These are phyloP conservation scores for Lasioglossum baleicum DNA, from an alignment of 1,140 invertebrate genomes.

Conservation along the genomic window DNA sequence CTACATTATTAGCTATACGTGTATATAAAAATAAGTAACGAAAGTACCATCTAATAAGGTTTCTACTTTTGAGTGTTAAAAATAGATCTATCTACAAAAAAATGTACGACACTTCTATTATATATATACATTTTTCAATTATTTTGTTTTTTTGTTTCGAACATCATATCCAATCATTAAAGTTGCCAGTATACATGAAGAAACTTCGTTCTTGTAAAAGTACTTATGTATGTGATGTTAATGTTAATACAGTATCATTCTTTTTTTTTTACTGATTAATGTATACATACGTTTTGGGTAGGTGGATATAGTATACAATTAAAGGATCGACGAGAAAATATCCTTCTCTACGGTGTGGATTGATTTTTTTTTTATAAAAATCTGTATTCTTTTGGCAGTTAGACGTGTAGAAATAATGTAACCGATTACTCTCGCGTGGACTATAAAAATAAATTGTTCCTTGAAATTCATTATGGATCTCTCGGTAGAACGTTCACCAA, in stretches of 20 bases:
- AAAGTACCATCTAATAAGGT: constrained; percentile 51
- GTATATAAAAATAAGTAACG: constrained; percentile 60
- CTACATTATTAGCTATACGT: constrained; percentile 45
- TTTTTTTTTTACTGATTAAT: not conserved
- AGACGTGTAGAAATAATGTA: not conserved
- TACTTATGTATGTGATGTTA: constrained; percentile 16
- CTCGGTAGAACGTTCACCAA: not conserved
- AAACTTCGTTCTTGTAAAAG: constrained; percentile 24
- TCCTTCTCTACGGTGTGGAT: constrained; percentile 18
- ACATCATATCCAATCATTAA: constrained; percentile 15
- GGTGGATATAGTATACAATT: constrained; percentile 18
- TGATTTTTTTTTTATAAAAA: constrained; percentile 27
- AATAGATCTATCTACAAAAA: constrained; percentile 65
- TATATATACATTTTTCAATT: constrained; percentile 59
- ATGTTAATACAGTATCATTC: constrained; percentile 14
- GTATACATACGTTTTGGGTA: constrained; percentile 44
- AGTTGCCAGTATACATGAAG: constrained; percentile 21
- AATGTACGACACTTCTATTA: constrained; percentile 32
- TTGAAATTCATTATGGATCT: not conserved
- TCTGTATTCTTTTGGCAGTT: constrained; percentile 25
- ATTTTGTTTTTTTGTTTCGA: constrained; percentile 21
- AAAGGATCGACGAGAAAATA: constrained; percentile 46
- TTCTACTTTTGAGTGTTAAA: constrained; percentile 50
- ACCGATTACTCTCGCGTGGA: not conserved
- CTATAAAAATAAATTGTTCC: constrained; percentile 31